Base-by-base conservation (phyloP, 30 jellyfish, hydroid and myxozoan genomes). In the Cassiopea xamachana region DNA sequence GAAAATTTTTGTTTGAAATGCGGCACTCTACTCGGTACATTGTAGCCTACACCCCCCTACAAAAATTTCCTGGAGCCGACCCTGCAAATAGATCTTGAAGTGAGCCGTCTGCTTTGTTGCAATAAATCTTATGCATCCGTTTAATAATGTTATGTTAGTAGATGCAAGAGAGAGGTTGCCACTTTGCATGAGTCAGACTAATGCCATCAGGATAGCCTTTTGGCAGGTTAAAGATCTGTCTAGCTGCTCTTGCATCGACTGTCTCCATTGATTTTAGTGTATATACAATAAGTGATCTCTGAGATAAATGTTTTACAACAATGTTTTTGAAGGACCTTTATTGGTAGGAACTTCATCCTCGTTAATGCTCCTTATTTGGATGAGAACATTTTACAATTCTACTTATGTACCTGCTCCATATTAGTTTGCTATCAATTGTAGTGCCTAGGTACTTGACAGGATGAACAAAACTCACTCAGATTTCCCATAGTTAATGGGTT, bases 131-230 rank as follows among this genome's bases (percentile, higher is more conserved):
- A 81, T 81, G 81, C 90, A 81, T 81, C 90, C 82, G 39, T 81
- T 81, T 79, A 60, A 43, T 81, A 67, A 81, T 81, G 81, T 71
- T 81, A 69, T 71, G 82, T 82, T 81, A 60, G 90, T 81, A 81
- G 46, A 81, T 81, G 90, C 81, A 81, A 81, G 81, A 64, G 90
- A 81, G 90, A 60, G 81, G 90, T 81, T 81, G 90, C 90, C 82
- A 81, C 81, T 81, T 81, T 60, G 81, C 80, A 81, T 19, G 90
- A 46, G 90, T 68, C 90, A 64, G 81, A 81, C 71, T 81, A 46
- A 67, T 72, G 47, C 62, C 88, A 79, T 79, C 88, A 79, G 90
- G 90, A 60, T 79, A 50, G 88, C 77, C 77, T 60, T 58, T 49
- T 60, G 77, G 88, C 77, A 79, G 27, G 88, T 79, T 59, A 59